Evolutionary conservation across 2,797 vertebrate genomes (phyloP), one percentile per base, ranked within the genome.

Genomic region (Antrozous pallidus): DNA sequence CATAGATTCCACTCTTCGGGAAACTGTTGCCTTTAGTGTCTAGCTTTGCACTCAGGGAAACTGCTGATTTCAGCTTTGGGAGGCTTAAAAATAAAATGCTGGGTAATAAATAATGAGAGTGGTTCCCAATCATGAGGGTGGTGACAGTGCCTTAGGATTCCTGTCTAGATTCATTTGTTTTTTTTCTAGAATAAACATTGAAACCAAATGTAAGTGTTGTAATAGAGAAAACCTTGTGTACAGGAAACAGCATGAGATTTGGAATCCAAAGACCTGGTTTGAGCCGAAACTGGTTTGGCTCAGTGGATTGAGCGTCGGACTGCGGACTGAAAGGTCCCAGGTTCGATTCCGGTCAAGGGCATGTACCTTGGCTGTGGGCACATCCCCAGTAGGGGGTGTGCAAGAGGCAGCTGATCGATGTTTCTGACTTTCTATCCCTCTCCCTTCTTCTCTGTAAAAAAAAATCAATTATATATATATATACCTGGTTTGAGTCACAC

Each of bases 131-230:
- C 51, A 24, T 49, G 40, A 80, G 36, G 83, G 49, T 26, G 33
- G 17, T 91, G 80, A 91, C 82, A 91, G 58, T 74, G 38, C 83
- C 80, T 87, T 73, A 75, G 81, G 42, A 79, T 93, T 95, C 61
- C 42, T 89, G 71, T 89, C 54, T 87, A 92, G 58, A 77, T 94
- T 87, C 40, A 56, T 92, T 94, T 86, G 89, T n/a, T 86, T 79
- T 95, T 81, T 71, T 54, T 31, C 84, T 58, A 69, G 42, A 84
- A 90, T 95, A 93, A 96, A 93, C 84, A 93, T 17, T 84, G 49
- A 95, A 85, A 81, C 87, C 81, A 95, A 96, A 95, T 84, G 12
- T 73, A 88, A 88, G 45, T 94, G 81, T 95, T 93, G 61, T 78
- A 94, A 93, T 31, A 63, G 38, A 88, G 58, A 38, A 56, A 84